Conservation (phyloP, 2,888 invertebrate species). For the Mylabris sibirica region DNA sequence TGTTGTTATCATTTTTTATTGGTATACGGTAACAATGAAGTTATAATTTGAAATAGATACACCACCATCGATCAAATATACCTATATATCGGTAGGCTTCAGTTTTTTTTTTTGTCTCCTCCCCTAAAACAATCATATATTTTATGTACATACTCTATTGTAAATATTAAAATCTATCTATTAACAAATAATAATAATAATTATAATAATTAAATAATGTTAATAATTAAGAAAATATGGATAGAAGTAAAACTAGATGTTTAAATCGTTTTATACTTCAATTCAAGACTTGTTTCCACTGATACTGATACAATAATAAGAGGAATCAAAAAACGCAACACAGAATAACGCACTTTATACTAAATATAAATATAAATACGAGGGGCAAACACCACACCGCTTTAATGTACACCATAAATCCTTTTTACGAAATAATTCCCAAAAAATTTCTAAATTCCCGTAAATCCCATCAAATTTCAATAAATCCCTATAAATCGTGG, state of each 20-base stretch:
- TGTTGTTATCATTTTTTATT: slow-evolving; percentile 9
- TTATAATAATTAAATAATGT: background rate
- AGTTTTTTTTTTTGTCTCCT: background rate
- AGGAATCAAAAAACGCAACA: background rate
- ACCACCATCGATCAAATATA: slow-evolving; percentile 6
- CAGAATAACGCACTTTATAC: background rate
- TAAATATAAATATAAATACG: background rate
- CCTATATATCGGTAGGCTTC: background rate
- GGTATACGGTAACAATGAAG: slow-evolving; percentile 34
- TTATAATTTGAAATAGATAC: background rate
- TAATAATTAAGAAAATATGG: background rate
- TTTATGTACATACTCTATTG: slow-evolving; percentile 23
- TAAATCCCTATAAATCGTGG: no score
- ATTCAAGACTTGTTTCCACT: background rate
- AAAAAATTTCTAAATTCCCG: no score
- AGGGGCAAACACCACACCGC: no score
- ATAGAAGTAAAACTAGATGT: background rate
- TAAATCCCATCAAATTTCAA: no score
- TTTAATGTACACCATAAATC: no score
- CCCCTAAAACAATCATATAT: slow-evolving; percentile 29
- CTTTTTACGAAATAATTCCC: no score
- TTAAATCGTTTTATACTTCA: slow-evolving; percentile 4
- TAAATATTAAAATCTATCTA: slow-evolving; percentile 21
- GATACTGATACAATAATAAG: background rate
- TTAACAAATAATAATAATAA: background rate